Evolutionary conservation across 1,140 invertebrate genomes (phyloP).

Genomic region (Caerostris darwini): DNA sequence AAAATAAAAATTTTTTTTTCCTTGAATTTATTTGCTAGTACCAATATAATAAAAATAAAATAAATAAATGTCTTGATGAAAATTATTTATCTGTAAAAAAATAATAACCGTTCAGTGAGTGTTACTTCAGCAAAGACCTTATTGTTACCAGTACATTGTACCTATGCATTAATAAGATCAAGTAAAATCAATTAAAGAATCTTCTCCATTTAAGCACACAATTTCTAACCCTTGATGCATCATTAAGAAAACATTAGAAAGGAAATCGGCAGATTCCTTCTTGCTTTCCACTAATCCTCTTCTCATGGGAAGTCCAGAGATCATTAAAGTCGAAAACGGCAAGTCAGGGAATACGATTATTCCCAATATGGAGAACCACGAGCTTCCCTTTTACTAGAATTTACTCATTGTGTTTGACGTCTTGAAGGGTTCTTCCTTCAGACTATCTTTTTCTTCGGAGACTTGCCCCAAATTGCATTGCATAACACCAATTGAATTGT

Average conservation of each 20-base stretch:
- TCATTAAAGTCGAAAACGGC: slow-evolving; percentile 62
- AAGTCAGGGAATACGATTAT: slow-evolving; percentile 39
- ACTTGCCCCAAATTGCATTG: slow-evolving; percentile 15
- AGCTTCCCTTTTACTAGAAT: slow-evolving; percentile 39
- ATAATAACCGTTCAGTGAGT: background rate
- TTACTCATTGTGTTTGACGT: slow-evolving; percentile 54
- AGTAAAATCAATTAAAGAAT: slow-evolving; percentile 65
- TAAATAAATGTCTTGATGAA: no score
- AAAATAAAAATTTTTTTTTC: no score
- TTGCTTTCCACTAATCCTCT: slow-evolving; percentile 62
- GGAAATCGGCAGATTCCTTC: slow-evolving; percentile 63
- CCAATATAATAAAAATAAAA: no score
- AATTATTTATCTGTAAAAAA: no score
- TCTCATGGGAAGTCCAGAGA: slow-evolving; percentile 48
- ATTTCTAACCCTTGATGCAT: slow-evolving; percentile 17
- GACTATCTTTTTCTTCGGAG: background rate
- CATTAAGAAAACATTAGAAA: slow-evolving; percentile 72
- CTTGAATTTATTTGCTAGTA: no score
- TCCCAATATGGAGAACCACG: background rate
- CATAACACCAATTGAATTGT: slow-evolving; percentile 24
- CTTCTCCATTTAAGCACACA: background rate
- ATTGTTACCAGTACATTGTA: background rate
- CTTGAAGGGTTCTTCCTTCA: slow-evolving; percentile 20
- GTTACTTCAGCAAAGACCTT: background rate
- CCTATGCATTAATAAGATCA: slow-evolving; percentile 24